Conservation (phyloP, 2,797 vertebrate genomes). For the Telmatherina bonti region DNA sequence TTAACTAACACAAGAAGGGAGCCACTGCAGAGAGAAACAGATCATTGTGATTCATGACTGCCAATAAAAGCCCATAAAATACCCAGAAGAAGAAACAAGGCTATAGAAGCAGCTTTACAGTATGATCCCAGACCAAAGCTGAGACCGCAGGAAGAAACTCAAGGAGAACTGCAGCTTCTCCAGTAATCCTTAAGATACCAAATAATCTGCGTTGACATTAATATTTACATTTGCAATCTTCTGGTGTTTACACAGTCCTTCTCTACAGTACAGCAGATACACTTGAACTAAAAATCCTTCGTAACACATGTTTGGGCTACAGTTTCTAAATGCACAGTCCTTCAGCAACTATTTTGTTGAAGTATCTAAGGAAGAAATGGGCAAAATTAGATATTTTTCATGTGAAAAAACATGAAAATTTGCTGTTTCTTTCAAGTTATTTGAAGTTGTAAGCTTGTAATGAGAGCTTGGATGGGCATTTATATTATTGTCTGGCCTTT, state of each 20-base stretch:
- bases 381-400: not conserved
- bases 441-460: not conserved
- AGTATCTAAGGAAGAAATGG: not conserved
- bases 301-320: not conserved
- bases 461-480: not conserved
- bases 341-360: not conserved
- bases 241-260: conserved; percentile 7
- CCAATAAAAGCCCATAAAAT: conserved; percentile 64
- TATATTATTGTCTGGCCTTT: not conserved
- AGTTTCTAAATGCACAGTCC: not conserved
- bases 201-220: conserved; percentile 49
- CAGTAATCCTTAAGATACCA: conserved; percentile 43
- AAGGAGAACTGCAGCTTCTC: conserved; percentile 22
- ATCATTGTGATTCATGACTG: conserved; percentile 67
- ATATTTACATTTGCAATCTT: conserved; percentile 46
- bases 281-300: conserved; percentile 1
- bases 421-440: not conserved
- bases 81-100: conserved; percentile 53
- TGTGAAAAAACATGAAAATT: not conserved
- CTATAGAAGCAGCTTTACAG: conserved; percentile 38
- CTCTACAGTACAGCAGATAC: conserved; percentile 8
- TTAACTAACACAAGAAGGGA: conserved; percentile 46
- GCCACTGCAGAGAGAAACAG: conserved; percentile 56
- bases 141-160: conserved; percentile 39
- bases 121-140: conserved; percentile 34